Evolutionary conservation across 2,888 invertebrate genomes (phyloP), one percentile per base, ranked within the genome.

Genomic region (Chesias legatella): DNA sequence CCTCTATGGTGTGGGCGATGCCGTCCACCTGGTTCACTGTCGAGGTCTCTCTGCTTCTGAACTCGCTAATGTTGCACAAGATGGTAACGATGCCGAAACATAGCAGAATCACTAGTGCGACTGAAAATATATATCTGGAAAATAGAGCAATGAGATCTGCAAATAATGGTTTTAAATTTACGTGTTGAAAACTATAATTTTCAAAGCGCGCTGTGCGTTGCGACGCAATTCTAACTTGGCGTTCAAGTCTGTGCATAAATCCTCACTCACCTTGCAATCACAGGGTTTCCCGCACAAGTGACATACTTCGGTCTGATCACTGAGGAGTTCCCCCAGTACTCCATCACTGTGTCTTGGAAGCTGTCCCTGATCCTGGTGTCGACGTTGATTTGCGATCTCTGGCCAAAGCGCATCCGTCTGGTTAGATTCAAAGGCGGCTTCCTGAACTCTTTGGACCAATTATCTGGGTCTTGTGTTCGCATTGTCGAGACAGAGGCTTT

Each of bases 381-480:
- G 5, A 10, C 29, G 1, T 20, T 13, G 10, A 6, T 17, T 17
- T 17, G 3, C 1, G 22, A 8, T 5, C 11, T 6, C 23, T 10
- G 37, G 0, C 40, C 40, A 32, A 36, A 35, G 6, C 25, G 35
- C 34, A 35, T 29, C 17, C 33, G 27, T 3, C 36, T 17, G 6
- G 29, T 6, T 10, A 24, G 23, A 6, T 24, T 28, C 24, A 28
- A 21, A 8, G 35, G 21, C 7, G 39, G 27, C 29, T 29, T 37
- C 9, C 26, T 11, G 1, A 33, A 0, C 4, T 6, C 31, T 10
- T 10, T 32, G 6, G 23, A 26, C 46, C 46, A 43, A 6, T 5
- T 10, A 6, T 30, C 39, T 6, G 50, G 43, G 22, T 44, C 44
- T 21, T 39, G 32, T 6, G 50, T 42, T 1, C 47, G 50, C 50